Conservation (phyloP, 2,888 invertebrate species). For the Abrostola triplasia region DNA sequence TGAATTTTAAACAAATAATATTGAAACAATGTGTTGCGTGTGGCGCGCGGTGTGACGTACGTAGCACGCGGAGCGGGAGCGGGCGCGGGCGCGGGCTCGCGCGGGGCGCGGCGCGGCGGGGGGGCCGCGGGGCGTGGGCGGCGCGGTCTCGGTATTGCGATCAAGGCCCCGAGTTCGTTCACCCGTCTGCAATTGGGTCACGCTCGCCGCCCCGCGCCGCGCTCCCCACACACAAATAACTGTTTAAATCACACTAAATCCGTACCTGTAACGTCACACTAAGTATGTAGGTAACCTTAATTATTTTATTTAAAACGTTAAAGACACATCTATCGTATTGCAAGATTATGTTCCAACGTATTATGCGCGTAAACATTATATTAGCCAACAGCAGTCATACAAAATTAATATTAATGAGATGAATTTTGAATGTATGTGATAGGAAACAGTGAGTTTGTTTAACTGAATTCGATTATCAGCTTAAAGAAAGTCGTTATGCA, state of each 20-base stretch:
- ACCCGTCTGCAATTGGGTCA: constrained; percentile 85
- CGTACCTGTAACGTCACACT: constrained; percentile 80
- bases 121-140: constrained; percentile 53
- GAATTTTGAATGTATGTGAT: constrained; percentile 46
- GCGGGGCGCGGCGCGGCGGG: constrained; percentile 40
- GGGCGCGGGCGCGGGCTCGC: constrained; percentile 32
- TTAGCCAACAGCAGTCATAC: constrained; percentile 42
- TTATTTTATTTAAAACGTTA: constrained; percentile 54
- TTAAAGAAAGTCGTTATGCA: constrained; percentile 53
- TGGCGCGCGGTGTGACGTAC: constrained; percentile 67
- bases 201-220: constrained; percentile 76
- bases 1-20: constrained; percentile 66
- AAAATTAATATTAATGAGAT: constrained; percentile 42
- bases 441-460: constrained; percentile 41
- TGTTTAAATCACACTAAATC: constrained; percentile 83
- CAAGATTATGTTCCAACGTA: constrained; percentile 14
- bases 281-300: constrained; percentile 71
- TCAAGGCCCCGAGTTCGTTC: constrained; percentile 88
- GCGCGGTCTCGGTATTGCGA: constrained; percentile 82
- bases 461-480: constrained; percentile 38
- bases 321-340: constrained; percentile 35
- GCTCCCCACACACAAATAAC: constrained; percentile 80
- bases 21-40: constrained; percentile 74
- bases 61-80: constrained; percentile 53
- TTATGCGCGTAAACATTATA: constrained; percentile 24